These are phyloP conservation scores for Haliaeetus leucogaster DNA, from an alignment of 2,113 vertebrate genomes.

Conservation along the genomic window DNA sequence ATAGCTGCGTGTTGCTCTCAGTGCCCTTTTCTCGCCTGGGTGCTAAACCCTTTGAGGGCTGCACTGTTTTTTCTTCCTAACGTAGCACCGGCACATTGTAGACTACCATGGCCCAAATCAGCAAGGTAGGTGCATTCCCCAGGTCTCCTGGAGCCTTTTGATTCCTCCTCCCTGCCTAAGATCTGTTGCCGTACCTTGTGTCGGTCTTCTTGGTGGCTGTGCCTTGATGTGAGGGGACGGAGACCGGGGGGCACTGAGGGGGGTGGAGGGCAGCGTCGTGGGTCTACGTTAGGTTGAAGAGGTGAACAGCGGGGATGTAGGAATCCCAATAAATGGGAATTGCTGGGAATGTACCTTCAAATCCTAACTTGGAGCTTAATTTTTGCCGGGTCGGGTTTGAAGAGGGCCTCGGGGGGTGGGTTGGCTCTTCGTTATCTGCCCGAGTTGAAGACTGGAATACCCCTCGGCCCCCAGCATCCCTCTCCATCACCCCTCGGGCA, in stretches of 20 bases:
- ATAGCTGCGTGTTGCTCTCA: accelerated
- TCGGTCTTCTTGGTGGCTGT: neutral
- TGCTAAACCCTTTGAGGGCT: neutral
- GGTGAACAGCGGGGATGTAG: neutral
- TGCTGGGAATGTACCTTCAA: neutral
- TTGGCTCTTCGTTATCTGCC: neutral
- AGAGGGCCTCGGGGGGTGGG: too few species aligned
- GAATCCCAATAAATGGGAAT: neutral
- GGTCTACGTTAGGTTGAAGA: neutral
- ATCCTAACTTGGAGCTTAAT: neutral
- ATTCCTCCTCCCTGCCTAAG: neutral
- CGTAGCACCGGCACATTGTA: accelerated
- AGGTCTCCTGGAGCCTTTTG: neutral
- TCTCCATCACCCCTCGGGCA: neutral
- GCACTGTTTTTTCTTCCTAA: neutral
- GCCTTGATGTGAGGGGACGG: neutral
- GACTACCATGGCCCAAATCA: neutral
- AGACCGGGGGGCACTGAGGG: neutral
- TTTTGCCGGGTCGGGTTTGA: neutral
- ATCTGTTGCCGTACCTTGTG: too few species aligned
- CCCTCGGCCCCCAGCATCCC: neutral
- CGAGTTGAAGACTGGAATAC: neutral
- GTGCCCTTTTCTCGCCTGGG: neutral
- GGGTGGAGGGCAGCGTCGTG: neutral
- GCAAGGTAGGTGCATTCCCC: neutral